These are phyloP conservation scores for Choloepus didactylus DNA, from an alignment of 2,797 vertebrate species.

Conservation along the genomic window DNA sequence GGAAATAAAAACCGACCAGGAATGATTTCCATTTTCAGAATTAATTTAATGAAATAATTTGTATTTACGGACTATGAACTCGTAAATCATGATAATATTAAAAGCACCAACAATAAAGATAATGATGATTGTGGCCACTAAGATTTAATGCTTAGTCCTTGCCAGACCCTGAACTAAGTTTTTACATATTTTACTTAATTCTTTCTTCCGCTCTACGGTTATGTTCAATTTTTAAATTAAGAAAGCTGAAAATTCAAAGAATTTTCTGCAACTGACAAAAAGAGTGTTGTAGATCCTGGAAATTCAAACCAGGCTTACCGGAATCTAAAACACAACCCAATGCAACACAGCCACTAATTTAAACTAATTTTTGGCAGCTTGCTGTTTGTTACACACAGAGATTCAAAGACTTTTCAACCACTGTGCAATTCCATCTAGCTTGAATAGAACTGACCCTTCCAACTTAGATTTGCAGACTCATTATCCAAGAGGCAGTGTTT, in stretches of 20 bases:
- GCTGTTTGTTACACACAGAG: background rate
- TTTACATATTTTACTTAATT: background rate
- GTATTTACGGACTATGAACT: background rate
- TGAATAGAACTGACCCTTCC: background rate
- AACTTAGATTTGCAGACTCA: background rate
- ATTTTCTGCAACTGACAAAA: background rate
- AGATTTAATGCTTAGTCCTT: background rate
- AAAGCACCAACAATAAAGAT: too few relatives aligned
- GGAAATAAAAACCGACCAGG: background rate
- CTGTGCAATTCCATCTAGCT: accelerated
- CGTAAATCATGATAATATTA: background rate
- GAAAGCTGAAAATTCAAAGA: background rate
- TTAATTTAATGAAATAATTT: background rate
- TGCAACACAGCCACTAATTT: background rate
- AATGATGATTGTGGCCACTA: background rate
- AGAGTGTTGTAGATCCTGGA: background rate
- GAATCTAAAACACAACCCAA: background rate
- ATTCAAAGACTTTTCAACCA: background rate
- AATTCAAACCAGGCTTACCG: background rate
- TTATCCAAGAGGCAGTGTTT: background rate
- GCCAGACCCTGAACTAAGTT: background rate
- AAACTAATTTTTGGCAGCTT: background rate
- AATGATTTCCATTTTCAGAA: slow-evolving; percentile 18
- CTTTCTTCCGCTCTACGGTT: background rate
- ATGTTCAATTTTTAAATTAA: slow-evolving; percentile 7